Evolutionary conservation across 2,113 vertebrate species (phyloP).

Genomic region (Entomyzon cyanotis): DNA sequence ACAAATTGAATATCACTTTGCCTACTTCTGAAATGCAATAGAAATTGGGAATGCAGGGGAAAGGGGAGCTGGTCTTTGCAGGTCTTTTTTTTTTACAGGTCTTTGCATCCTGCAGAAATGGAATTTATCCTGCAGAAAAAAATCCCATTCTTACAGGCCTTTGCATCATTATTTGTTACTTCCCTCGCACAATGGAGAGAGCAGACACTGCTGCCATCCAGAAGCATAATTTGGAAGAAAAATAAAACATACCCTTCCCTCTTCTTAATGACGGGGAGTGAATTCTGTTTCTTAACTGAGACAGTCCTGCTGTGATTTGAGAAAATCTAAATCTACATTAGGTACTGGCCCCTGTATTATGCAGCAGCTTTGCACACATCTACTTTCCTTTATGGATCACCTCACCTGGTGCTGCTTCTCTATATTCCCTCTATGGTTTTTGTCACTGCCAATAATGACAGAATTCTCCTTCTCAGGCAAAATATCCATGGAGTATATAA

Average conservation of each 20-base stretch:
- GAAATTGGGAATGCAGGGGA: not conserved
- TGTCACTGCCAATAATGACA: not conserved
- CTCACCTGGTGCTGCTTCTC: not conserved
- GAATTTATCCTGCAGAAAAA: too few relatives aligned
- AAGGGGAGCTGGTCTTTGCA: not conserved
- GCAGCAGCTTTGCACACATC: not conserved
- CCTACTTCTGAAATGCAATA: not conserved
- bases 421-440: not conserved
- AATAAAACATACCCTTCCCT: not conserved
- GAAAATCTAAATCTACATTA: not conserved
- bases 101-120: not conserved
- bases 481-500: not conserved
- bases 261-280: not conserved
- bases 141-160: not conserved
- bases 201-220: not conserved
- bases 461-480: not conserved
- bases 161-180: not conserved
- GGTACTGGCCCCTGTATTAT: not conserved
- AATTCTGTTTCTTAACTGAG: not conserved
- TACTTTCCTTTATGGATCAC: not conserved
- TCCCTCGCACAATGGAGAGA: not conserved
- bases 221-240: not conserved
- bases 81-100: not conserved
- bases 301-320: not conserved
- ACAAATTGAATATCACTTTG: not conserved